phyloP scores from a whole-genome alignment of 2,888 invertebrate species.

The Ophion slaviceki region DNA sequence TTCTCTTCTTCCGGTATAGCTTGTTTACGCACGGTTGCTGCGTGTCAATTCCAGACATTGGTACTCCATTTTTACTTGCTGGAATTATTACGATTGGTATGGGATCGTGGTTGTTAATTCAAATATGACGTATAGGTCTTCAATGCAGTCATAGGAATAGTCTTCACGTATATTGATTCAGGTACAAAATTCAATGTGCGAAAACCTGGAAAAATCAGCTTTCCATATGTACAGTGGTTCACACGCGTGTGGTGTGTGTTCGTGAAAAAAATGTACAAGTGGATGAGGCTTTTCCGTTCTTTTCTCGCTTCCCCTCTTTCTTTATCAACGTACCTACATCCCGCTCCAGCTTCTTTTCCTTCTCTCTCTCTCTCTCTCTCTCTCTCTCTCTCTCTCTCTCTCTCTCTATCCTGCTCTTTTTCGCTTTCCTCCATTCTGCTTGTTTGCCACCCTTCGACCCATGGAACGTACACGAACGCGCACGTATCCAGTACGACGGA shows the following conservation, averaged over 20 bases:
- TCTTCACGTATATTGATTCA: constrained; percentile 26
- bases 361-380: constrained; percentile 16
- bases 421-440: constrained; percentile 60
- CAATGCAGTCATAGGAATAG: not conserved
- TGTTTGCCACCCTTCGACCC: constrained; percentile 50
- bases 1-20: too few species aligned
- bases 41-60: too few species aligned
- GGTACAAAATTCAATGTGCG: constrained; percentile 9
- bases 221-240: not conserved
- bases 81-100: too few species aligned
- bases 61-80: too few species aligned
- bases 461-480: constrained; percentile 46
- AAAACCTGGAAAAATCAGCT: constrained; percentile 5
- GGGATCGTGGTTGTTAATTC: too few species aligned
- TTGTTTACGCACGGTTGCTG: too few species aligned
- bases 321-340: constrained; percentile 13
- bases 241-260: constrained; percentile 3
- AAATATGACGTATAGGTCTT: not conserved
- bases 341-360: not conserved
- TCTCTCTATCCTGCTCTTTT: constrained; percentile 60
- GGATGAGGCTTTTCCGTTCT: constrained; percentile 24
- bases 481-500: constrained; percentile 43
- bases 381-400: too few species aligned
- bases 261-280: constrained; percentile 17
- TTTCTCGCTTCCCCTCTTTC: constrained; percentile 26